Conservation (phyloP, 2,113 vertebrate genomes). For the Ammospiza caudacuta region DNA sequence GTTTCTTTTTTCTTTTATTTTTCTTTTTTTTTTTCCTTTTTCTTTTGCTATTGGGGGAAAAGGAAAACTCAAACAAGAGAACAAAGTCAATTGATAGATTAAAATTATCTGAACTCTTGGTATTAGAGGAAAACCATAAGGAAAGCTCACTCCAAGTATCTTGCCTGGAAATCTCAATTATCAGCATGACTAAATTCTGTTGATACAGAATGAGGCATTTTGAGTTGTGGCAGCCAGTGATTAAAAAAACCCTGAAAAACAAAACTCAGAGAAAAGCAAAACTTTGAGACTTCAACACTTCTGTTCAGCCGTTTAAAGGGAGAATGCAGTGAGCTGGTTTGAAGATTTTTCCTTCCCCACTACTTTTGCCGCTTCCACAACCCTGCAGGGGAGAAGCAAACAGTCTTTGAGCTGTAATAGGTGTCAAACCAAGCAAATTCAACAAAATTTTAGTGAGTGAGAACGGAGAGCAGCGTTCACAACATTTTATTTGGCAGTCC, state of each 20-base stretch:
- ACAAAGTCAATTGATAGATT: neutral
- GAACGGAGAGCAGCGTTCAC: neutral
- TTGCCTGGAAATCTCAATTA: conserved; percentile 30
- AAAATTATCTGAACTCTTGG: neutral
- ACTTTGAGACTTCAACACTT: neutral
- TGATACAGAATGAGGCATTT: neutral
- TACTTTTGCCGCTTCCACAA: neutral
- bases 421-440: conserved; percentile 47
- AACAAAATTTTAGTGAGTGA: conserved; percentile 26
- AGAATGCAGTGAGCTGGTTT: neutral
- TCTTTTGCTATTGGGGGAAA: neutral
- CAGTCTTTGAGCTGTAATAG: conserved; percentile 36
- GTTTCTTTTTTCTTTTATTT: neutral
- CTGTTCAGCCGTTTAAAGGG: neutral
- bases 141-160: neutral
- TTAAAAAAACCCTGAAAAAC: neutral
- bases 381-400: conserved; percentile 29
- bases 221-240: neutral
- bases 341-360: neutral
- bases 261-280: neutral
- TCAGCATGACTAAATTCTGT: neutral
- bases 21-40: neutral
- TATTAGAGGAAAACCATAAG: neutral
- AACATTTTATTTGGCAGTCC: conserved; percentile 17
- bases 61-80: neutral